These are phyloP conservation scores for Mya arenaria DNA, from an alignment of 1,140 invertebrate genomes.

Conservation along the genomic window DNA sequence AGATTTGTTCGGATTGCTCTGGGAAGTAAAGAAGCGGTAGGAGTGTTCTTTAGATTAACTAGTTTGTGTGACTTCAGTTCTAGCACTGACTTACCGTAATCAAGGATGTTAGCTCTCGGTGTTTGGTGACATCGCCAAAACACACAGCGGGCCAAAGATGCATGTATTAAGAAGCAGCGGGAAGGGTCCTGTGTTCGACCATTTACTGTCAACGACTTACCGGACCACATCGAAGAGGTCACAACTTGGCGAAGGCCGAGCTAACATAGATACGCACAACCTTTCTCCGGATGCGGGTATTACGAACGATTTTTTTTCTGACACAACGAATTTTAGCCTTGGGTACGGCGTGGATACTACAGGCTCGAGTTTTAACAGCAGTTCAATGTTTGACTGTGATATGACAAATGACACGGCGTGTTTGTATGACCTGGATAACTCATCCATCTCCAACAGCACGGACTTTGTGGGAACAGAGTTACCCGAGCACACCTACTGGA, in stretches of 20 bases:
- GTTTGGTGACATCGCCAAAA: too few species aligned
- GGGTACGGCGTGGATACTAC: conserved; percentile 20
- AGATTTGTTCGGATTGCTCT: conserved; percentile 42
- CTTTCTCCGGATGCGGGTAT: conserved; percentile 5
- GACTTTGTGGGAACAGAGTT: not conserved
- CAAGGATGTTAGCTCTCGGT: too few species aligned
- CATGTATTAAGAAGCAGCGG: conserved; percentile 24
- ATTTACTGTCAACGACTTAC: conserved; percentile 29
- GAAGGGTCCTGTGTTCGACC: conserved; percentile 39
- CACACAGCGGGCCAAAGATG: too few species aligned
- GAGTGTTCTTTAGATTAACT: conserved; percentile 33
- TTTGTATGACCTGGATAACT: conserved; percentile 16
- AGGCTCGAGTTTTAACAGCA: conserved; percentile 32
- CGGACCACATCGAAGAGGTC: not conserved
- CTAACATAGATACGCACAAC: not conserved
- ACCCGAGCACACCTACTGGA: conserved; percentile 86
- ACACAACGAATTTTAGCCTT: conserved; percentile 47
- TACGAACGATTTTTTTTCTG: conserved; percentile 28
- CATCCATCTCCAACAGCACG: not conserved
- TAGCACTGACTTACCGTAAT: too few species aligned
- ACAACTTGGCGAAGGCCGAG: not conserved
- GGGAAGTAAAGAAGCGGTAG: conserved; percentile 19
- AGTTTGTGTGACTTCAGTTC: too few species aligned
- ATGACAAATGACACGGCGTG: conserved; percentile 19
- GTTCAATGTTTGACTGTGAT: conserved; percentile 50